Evolutionary conservation across 2,797 vertebrate genomes (phyloP), one percentile per base, ranked within the genome.

Genomic region (Paratrypauchen microcephalus): DNA sequence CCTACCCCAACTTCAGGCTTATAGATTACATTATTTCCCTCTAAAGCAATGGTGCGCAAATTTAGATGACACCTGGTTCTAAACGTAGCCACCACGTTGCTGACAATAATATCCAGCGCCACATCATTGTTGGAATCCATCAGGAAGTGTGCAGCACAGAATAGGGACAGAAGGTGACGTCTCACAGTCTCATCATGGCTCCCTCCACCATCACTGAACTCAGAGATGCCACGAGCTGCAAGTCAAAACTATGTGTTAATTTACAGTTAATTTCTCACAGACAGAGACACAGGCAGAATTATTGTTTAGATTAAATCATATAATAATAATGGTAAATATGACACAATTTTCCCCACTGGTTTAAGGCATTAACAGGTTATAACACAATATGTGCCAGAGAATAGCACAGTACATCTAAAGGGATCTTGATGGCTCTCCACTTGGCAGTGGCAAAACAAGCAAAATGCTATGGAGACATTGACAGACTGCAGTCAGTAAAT

Each of bases 1-100:
- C 96, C 94, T 90, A 99, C 98, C 92, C 98, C 97, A 68, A 95
- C 92, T 92, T 99, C 97, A 62, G 97, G 96, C 86, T 98, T 99
- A 90, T 99, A 99, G 92, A 99, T 97, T 75, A 99, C 98, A 71
- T 99, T 99, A 84, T 82, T 92, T 84, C 97, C 98, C 72, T 99
- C 96, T 83, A 98, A 95, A 71, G 97, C 98, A 24, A 99, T 99
- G 82, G 97, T 98, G 80, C 96, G 94, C 82, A 99, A 92, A 91
- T 99, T 98, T 87, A 99, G 95, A 93, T 99, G 98, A 82, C 98
- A 99, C 92, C 98, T 95, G 86, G 96, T 97, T 94, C 95, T 95
- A 93, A 99, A 99, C 77, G 97, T 97, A 76, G 96, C 97, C 86
- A 99, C 98, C 89, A 99, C 97, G 41, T 99, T 99, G 85, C 96